phyloP scores from a whole-genome alignment of 1,140 invertebrate species.

The Globodera ellingtonae region DNA sequence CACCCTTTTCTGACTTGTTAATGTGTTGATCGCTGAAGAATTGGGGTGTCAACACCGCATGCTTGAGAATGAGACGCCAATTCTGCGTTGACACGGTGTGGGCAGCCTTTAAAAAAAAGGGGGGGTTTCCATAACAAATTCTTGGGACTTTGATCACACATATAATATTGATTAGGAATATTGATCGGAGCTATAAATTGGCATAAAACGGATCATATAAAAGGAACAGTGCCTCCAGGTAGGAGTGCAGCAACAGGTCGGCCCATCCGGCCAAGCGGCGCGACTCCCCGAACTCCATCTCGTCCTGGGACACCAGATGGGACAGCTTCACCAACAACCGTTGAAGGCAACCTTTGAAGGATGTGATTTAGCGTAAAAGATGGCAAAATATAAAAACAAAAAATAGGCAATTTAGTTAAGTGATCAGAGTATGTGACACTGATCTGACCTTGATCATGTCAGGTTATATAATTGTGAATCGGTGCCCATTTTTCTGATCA shows the following conservation, averaged over 20 bases:
- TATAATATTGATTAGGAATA: background rate
- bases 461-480: background rate
- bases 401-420: too few relatives aligned
- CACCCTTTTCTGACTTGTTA: conserved; percentile 1
- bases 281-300: conserved; percentile 5
- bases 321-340: background rate
- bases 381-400: too few relatives aligned
- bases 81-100: conserved; percentile 24
- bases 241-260: conserved; percentile 15
- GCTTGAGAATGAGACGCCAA: conserved; percentile 31
- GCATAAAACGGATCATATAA: too few relatives aligned
- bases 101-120: background rate
- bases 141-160: background rate
- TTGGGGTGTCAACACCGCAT: conserved; percentile 30
- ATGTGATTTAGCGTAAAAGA: too few relatives aligned
- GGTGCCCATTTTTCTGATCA: too few relatives aligned
- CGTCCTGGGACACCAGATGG: conserved; percentile 1
- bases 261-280: conserved; percentile 19
- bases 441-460: background rate
- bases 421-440: background rate
- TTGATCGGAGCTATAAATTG: too few relatives aligned
- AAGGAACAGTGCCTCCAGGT: conserved; percentile 1
- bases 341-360: background rate
- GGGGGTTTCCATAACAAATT: background rate
- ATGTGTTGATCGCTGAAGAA: conserved; percentile 37